Conservation (phyloP, 53 echinoderm and acorn worm species). For the Luidia sarsii region DNA sequence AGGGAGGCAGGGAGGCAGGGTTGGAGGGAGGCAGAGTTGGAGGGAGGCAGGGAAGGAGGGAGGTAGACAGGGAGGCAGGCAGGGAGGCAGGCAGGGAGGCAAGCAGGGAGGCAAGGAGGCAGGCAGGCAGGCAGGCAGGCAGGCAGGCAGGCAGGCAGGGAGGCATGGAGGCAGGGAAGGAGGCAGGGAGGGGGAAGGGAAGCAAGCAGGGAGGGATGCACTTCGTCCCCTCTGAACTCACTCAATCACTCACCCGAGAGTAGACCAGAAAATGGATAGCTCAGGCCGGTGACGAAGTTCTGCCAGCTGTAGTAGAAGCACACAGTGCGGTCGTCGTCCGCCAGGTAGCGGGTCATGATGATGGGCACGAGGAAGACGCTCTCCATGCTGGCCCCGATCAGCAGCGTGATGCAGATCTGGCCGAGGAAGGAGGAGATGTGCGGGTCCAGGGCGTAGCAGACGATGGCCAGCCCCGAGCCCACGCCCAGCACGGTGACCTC, state of each 20-base stretch:
- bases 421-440: not conserved
- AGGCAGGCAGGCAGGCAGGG: not conserved
- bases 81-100: not conserved
- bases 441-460: not conserved
- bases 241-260: not conserved
- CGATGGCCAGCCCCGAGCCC: not conserved
- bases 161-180: no score
- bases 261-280: not conserved
- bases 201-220: not conserved
- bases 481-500: not conserved
- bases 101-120: no score
- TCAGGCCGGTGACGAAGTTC: not conserved
- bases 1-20: no score
- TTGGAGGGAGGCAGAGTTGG: no score
- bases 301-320: not conserved
- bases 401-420: not conserved
- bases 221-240: not conserved
- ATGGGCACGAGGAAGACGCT: not conserved
- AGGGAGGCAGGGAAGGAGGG: no score
- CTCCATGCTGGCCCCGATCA: conserved; percentile 1
- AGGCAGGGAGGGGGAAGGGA: no score
- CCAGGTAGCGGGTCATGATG: not conserved
- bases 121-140: not conserved
- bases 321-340: not conserved
- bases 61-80: conserved; percentile 3